Base-by-base conservation (phyloP, 1,140 invertebrate genomes). In the Protaetia brevitarsis region DNA sequence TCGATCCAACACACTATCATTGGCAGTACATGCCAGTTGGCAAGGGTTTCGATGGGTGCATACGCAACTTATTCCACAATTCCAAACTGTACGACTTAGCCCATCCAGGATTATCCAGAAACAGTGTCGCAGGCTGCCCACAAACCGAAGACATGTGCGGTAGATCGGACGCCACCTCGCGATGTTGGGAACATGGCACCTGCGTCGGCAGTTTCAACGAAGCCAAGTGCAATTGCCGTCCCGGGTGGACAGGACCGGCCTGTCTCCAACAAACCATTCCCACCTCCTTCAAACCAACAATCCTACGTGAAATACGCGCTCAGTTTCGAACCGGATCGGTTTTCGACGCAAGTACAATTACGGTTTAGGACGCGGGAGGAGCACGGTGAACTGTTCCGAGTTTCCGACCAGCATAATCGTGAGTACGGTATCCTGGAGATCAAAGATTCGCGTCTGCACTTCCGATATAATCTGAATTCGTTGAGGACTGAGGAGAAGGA, bases 271-370 rank as follows among this genome's bases (percentile, higher is more conserved):
- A 88, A 62, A 96, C 94, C 0, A 90, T 91, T 61, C 89, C 93
- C 13, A 91, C 90, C 23, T 97, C 91, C 64, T 97, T 98, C 77
- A 90, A 93, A 75, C 86, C 88, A n/a, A 0, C 92, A 95, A 76
- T 96, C 93, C 70, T 98, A 97, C 79, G 93, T 98, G 3, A 95
- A 96, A 75, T 98, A 97, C 79, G 94, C 94, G 1, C 80, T 98
- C 2, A 96, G 92, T 45, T 97, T 98, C 76, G 93, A 96, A 74
- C 94, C 94, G 1, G 92, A 96, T 74, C 85, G 91, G 62, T 97
- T 94, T 73, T 91, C 89, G 11, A 97, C 94, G 0, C 92, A 95
- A 75, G 88, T 98, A 65, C 95, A 97, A 77, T 77, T 98, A 29
- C 82, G 93, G 65, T 98, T 98, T 80, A 84, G 97, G 69, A 98